These are phyloP conservation scores for Manis pentadactyla DNA, from an alignment of 2,797 vertebrate genomes.

Conservation along the genomic window DNA sequence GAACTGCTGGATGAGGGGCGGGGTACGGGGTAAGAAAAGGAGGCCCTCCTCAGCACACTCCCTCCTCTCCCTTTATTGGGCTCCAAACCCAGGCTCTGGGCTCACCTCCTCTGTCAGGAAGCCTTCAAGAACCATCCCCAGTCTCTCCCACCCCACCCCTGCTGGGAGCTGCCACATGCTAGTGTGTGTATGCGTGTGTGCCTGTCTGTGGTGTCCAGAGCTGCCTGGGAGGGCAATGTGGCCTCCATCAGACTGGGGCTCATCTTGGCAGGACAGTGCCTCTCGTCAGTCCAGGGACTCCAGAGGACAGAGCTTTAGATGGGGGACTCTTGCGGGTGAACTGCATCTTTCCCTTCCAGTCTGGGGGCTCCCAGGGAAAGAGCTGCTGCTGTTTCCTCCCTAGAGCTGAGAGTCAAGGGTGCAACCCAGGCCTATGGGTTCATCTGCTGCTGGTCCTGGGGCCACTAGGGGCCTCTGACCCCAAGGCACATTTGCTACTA, in stretches of 20 bases:
- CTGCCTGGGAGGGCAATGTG: not conserved
- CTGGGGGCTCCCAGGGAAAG: not conserved
- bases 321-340: not conserved
- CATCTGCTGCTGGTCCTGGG: not conserved
- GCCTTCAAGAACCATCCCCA: not conserved
- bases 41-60: conserved; percentile 32
- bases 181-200: not conserved
- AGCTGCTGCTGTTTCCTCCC: not conserved
- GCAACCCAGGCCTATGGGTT: not conserved
- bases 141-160: too few species aligned
- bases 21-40: conserved; percentile 27
- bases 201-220: not conserved
- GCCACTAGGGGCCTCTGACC: conserved; percentile 3
- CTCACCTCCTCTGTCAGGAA: conserved; percentile 67
- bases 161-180: not conserved
- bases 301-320: not conserved
- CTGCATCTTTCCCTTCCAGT: not conserved
- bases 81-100: conserved; percentile 21
- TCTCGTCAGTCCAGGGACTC: not conserved
- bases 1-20: conserved; percentile 51
- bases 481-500: not conserved
- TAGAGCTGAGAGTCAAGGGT: not conserved
- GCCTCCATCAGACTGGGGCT: not conserved
- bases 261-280: not conserved
- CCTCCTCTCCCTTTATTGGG: conserved; percentile 8